Evolutionary conservation across 2,113 vertebrate genomes (phyloP), one percentile per base, ranked within the genome.

Genomic region (Cyanoderma ruficeps): DNA sequence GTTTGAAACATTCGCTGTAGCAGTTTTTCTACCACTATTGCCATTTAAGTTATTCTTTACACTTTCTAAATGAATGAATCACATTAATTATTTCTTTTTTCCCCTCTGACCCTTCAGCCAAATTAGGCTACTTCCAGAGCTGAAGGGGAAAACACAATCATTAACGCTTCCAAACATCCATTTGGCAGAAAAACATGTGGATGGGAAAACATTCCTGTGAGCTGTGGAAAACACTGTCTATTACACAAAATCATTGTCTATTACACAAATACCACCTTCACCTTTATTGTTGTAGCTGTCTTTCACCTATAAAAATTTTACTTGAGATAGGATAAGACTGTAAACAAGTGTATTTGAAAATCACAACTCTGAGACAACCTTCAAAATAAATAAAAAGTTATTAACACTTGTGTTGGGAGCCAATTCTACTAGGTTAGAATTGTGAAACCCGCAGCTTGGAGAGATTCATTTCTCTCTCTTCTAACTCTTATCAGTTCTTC

Each of bases 101-200:
- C 76, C 91, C 86, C 71, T 92, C 65, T 94, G 59, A 91, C 72
- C 90, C n/a, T 75, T 94, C 92, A 92, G 84, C 49, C 90, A 97
- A 94, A 96, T 96, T 83, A 97, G 50, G 77, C 64, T 91, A 78
- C 61, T 96, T 95, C 71, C 56, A 96, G 82, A 96, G 83, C 20
- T 94, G 60, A 96, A 90, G 74, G 82, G 76, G 30, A 93, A 97
- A 91, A 90, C 3, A 1, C 72, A 94, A 95, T 89, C 93, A 94
- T 82, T 96, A 96, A 95, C 22, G 53, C 75, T 96, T 96, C 78
- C 83, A 96, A 97, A 96, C 65, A 94, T 63, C 31, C 82, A 47
- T 83, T 84, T 74, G 55, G 83, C 41, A 96, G 91, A 90, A 87
- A 55, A 93, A 39, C 6, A 22, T 1, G 15, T 15, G 6, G 47